Percentiles rank a stretch among this genome's conserved stretches.
Conservation (phyloP, 2,113 vertebrate species). For the Origma solitaria region DNA sequence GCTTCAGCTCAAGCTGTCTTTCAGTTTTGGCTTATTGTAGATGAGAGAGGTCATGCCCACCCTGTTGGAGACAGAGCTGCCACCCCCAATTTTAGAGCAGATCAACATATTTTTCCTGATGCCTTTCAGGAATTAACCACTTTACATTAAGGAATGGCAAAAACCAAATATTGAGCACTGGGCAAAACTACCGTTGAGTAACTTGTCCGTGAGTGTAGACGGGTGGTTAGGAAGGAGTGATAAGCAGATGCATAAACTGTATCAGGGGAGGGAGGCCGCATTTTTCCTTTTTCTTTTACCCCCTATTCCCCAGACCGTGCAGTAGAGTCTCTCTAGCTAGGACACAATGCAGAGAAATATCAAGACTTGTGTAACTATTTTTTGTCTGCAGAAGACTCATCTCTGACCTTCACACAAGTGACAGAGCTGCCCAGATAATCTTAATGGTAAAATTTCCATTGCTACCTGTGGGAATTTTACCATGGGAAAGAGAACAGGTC, state of each 20-base stretch:
- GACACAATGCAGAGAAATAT: not conserved
- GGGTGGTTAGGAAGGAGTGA: not conserved
- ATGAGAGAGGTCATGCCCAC: not conserved
- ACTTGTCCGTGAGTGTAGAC: rapidly evolving
- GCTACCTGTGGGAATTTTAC: not conserved
- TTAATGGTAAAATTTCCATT: not conserved
- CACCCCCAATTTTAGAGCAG: not conserved
- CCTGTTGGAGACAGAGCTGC: rapidly evolving
- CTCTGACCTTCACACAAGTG: not conserved
- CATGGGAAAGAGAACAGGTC: not conserved
- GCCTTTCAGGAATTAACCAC: not conserved
- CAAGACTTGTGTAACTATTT: not conserved
- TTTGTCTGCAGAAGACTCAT: not conserved
- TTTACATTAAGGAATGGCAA: not conserved
- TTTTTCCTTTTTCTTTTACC: not conserved
- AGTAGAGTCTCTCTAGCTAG: not conserved
- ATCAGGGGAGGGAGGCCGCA: not conserved
- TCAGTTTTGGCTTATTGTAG: not conserved
- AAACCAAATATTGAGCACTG: not conserved
- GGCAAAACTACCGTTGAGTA: not conserved
- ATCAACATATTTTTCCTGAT: not conserved
- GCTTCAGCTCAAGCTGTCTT: not conserved
- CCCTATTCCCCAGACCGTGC: not conserved
- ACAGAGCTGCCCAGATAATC: not conserved
- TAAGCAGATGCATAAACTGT: not conserved